Evolutionary conservation across 1,140 invertebrate genomes (phyloP).

Genomic region (Lucilia sericata): DNA sequence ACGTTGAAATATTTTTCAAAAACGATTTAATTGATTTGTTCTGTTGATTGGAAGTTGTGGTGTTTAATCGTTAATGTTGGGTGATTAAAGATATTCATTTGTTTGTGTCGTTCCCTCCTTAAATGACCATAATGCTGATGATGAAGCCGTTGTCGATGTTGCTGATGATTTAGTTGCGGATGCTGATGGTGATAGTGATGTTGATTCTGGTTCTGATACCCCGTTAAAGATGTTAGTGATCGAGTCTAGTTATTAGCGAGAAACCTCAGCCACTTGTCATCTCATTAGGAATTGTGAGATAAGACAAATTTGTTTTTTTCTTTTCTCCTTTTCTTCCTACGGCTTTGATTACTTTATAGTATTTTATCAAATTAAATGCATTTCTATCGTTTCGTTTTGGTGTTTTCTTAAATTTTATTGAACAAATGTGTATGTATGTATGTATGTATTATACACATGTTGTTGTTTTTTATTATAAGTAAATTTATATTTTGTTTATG

Average conservation of each 20-base stretch:
- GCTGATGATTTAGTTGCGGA: background rate
- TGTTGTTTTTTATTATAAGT: background rate
- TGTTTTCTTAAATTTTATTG: background rate
- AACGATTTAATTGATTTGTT: conserved; percentile 47
- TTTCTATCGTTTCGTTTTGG: background rate
- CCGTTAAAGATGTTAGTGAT: background rate
- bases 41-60: conserved; percentile 46
- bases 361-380: conserved; percentile 39
- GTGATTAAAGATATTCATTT: conserved; percentile 67
- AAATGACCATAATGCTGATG: conserved; percentile 55
- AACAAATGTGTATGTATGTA: background rate
- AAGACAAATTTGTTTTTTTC: conserved; percentile 60
- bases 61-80: conserved; percentile 60
- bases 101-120: conserved; percentile 63
- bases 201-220: background rate
- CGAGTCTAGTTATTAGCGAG: conserved; percentile 42
- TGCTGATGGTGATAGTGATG: background rate
- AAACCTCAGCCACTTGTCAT: conserved; percentile 65
- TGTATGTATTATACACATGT: background rate
- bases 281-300: conserved; percentile 66
- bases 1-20: conserved; percentile 38
- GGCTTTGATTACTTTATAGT: conserved; percentile 4
- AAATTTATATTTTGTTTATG: background rate
- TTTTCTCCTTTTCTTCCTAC: conserved; percentile 32
- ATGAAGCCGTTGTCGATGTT: background rate